Percentiles rank a stretch among this genome's conserved stretches.
Evolutionary conservation across 2,888 invertebrate genomes (phyloP).

Genomic region (Tiliacea citrago): DNA sequence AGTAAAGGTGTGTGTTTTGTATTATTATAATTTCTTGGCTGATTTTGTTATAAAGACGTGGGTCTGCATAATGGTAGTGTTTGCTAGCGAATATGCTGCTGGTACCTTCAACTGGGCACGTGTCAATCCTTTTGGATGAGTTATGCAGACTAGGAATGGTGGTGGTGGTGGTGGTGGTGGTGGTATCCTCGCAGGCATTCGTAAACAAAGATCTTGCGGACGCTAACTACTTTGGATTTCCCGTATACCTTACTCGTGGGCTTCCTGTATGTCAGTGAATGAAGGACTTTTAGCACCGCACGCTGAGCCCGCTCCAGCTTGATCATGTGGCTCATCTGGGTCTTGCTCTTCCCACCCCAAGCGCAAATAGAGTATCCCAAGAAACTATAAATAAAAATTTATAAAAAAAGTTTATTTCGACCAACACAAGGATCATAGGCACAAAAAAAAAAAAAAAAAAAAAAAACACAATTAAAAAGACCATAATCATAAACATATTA

Average conservation of each 20-base stretch:
- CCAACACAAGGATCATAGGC: no score
- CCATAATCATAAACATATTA: no score
- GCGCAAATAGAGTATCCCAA: background rate
- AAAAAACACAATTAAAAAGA: no score
- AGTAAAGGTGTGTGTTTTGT: no score
- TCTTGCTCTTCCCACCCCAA: background rate
- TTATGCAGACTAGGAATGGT: background rate
- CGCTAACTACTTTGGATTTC: background rate
- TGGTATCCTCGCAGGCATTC: background rate
- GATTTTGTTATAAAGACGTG: no score
- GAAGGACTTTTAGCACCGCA: background rate
- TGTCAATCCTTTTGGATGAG: background rate
- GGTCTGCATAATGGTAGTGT: background rate
- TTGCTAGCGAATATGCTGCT: background rate
- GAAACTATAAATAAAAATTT: background rate
- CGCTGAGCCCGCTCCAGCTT: background rate
- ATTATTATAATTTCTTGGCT: no score
- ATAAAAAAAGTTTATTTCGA: no score
- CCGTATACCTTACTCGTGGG: background rate
- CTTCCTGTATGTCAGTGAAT: background rate
- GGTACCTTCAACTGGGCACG: background rate
- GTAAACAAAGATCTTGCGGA: background rate
- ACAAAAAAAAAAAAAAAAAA: no score
- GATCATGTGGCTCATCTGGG: background rate
- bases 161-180: no score